Percentiles rank a stretch among this genome's conserved stretches.
Conservation (phyloP, 2,888 invertebrate genomes). For the Pyralis farinalis region DNA sequence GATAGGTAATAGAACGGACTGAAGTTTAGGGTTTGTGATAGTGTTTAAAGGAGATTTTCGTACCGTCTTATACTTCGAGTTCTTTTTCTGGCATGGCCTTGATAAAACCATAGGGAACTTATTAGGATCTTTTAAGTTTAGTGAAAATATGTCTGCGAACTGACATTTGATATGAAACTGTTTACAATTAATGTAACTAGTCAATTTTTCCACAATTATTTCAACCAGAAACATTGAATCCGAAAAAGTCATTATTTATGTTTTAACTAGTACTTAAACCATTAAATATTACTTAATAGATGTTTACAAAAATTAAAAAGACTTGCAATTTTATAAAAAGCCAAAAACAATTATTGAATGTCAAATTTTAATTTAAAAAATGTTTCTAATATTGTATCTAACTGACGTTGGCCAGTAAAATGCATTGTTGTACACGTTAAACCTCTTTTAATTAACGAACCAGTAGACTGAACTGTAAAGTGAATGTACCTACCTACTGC, state of each 20-base stretch:
- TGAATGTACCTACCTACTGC: too few species aligned
- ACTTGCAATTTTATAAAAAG: slow-evolving; percentile 42
- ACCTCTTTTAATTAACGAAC: too few species aligned
- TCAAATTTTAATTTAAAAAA: neutral
- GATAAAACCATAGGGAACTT: slow-evolving; percentile 16
- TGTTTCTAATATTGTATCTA: too few species aligned
- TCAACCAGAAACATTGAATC: slow-evolving; percentile 67
- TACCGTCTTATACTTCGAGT: slow-evolving; percentile 28
- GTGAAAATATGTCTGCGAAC: slow-evolving; percentile 54
- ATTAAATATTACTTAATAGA: slow-evolving; percentile 18
- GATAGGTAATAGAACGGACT: slow-evolving; percentile 38
- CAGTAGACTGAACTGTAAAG: too few species aligned
- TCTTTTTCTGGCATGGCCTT: slow-evolving; percentile 20
- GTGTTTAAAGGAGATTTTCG: neutral
- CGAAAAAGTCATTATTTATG: slow-evolving; percentile 46
- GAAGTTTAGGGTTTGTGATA: slow-evolving; percentile 22
- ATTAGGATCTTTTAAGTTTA: slow-evolving; percentile 45
- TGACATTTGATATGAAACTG: slow-evolving; percentile 43
- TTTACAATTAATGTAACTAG: slow-evolving; percentile 36
- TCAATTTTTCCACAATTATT: slow-evolving; percentile 47
- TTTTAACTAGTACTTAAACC: slow-evolving; percentile 14
- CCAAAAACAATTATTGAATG: slow-evolving; percentile 32
- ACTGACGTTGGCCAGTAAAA: too few species aligned
- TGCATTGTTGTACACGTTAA: too few species aligned
- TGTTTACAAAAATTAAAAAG: slow-evolving; percentile 16